Percentiles rank a stretch among this genome's conserved stretches.
Evolutionary conservation across 2,797 vertebrate genomes (phyloP).

Genomic region (Gobio occitaniae): DNA sequence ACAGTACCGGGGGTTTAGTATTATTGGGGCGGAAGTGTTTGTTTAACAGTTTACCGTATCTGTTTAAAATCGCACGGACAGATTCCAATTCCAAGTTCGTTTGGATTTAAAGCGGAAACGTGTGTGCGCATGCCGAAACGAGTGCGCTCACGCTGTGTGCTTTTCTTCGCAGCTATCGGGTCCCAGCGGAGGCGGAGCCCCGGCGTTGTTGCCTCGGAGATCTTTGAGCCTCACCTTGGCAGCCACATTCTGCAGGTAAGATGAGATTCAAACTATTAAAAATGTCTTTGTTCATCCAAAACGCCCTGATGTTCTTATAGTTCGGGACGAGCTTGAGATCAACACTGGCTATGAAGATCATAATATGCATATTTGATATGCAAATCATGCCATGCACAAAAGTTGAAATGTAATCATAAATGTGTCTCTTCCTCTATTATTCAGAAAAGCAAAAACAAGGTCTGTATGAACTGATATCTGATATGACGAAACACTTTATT

Average conservation of each 20-base stretch:
- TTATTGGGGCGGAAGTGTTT: slow-evolving; percentile 55
- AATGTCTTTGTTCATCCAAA: neutral
- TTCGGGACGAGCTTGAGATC: neutral
- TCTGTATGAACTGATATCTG: neutral
- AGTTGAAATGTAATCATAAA: neutral
- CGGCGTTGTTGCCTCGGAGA: slow-evolving; percentile 88
- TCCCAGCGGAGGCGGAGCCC: slow-evolving; percentile 91
- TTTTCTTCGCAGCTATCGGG: slow-evolving; percentile 86
- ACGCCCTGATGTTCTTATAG: neutral
- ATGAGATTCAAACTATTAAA: slow-evolving; percentile 25
- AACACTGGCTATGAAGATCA: neutral
- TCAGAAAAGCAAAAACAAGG: neutral
- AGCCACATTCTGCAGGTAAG: slow-evolving; percentile 99
- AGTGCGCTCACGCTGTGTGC: slow-evolving; percentile 22
- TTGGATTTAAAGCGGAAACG: slow-evolving; percentile 32
- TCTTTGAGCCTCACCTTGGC: slow-evolving; percentile 97
- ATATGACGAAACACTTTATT: neutral
- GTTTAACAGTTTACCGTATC: slow-evolving; percentile 59
- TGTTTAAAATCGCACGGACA: slow-evolving; percentile 48
- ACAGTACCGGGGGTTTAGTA: slow-evolving; percentile 55
- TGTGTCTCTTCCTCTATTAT: neutral
- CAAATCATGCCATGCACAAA: neutral
- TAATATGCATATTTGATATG: neutral
- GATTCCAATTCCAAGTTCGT: slow-evolving; percentile 53
- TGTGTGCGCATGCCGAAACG: slow-evolving; percentile 2